Conservation (phyloP, 2,797 vertebrate species). For the Neostethus bicornis region DNA sequence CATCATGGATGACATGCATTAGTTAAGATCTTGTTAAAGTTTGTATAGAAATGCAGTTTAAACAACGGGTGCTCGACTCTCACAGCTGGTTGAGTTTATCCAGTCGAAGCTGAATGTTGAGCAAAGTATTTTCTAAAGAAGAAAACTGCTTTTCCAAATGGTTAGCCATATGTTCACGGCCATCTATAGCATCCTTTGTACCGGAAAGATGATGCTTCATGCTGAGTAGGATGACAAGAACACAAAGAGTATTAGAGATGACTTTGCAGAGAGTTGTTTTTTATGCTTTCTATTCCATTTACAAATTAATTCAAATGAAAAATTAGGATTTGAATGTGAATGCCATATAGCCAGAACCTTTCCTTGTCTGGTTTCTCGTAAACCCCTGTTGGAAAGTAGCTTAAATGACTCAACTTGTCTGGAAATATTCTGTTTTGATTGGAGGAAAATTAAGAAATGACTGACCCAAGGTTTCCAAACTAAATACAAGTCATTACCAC, state of each 20-base stretch:
- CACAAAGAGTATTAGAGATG: conserved; percentile 10
- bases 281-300: neutral
- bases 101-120: conserved; percentile 73
- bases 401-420: conserved; percentile 37
- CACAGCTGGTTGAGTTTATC: conserved; percentile 66
- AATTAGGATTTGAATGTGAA: neutral
- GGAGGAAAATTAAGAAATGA: conserved; percentile 20
- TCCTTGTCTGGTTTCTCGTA: conserved; percentile 43
- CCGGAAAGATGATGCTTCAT: conserved; percentile 72
- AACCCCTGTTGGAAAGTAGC: conserved; percentile 33
- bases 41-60: conserved; percentile 30
- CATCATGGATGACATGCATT: conserved; percentile 39
- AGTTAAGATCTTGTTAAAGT: conserved; percentile 27
- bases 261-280: neutral
- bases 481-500: conserved; percentile 24
- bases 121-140: conserved; percentile 71
- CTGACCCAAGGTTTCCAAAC: conserved; percentile 11
- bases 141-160: conserved; percentile 73
- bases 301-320: neutral
- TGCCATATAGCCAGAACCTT: conserved; percentile 17
- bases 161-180: conserved; percentile 59
- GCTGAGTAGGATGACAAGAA: conserved; percentile 54
- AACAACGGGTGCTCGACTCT: conserved; percentile 16
- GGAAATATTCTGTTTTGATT: conserved; percentile 23
- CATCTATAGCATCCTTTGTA: conserved; percentile 60